Conservation (phyloP, 37 sponge, comb jelly and placozoan species). For the Eunapius fragilis region DNA sequence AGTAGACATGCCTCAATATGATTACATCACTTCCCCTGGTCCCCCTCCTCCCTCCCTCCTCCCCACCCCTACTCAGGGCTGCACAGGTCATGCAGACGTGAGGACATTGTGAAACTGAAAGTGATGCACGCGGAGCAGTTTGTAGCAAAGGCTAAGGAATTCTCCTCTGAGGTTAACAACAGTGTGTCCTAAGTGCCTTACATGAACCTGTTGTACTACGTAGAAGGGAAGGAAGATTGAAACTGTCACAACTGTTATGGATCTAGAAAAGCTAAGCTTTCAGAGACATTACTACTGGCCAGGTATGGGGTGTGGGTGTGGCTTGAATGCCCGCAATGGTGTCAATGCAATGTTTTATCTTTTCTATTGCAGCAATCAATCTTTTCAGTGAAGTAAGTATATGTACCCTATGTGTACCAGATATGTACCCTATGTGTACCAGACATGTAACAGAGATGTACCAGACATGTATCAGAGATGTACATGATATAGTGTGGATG, state of each 20-base stretch:
- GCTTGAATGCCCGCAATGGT: neutral
- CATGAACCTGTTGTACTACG: neutral
- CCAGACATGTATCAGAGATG: too few species aligned
- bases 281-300: slow-evolving; percentile 83
- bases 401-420: neutral
- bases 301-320: slow-evolving; percentile 4
- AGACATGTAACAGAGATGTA: too few species aligned
- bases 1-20: neutral
- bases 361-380: slow-evolving; percentile 3
- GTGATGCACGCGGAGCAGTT: neutral
- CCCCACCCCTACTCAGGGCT: neutral
- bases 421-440: neutral
- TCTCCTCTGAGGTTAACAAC: slow-evolving; percentile 21
- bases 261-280: slow-evolving; percentile 68
- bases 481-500: too few species aligned
- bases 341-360: neutral
- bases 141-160: neutral
- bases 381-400: neutral
- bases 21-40: neutral
- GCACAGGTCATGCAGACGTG: slow-evolving; percentile 8
- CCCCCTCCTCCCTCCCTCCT: too few species aligned
- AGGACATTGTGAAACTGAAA: slow-evolving; percentile 32
- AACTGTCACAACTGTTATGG: slow-evolving; percentile 32
- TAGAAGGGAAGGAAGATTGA: slow-evolving; percentile 43
- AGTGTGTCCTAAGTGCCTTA: neutral